A percentile compares a stretch with the other conserved stretches of the same genome.
These are phyloP conservation scores for Taenioides sp. DNA, from an alignment of 2,797 vertebrate genomes.

Conservation along the genomic window DNA sequence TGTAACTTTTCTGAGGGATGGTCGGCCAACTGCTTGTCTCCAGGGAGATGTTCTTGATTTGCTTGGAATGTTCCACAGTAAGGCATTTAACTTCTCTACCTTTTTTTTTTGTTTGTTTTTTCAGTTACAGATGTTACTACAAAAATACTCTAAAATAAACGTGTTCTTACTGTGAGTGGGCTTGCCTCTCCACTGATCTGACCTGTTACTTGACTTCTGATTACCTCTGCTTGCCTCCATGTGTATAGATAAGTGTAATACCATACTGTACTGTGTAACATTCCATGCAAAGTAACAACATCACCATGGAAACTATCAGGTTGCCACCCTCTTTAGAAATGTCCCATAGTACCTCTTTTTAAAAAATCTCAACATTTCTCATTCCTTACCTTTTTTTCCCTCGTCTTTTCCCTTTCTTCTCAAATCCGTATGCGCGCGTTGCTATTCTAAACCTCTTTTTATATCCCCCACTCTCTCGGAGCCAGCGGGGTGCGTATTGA, in stretches of 20 bases:
- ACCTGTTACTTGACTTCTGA: neutral
- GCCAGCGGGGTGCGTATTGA: slow-evolving; percentile 47
- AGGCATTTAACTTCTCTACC: too few species aligned
- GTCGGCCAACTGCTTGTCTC: too few species aligned
- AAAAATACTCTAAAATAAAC: too few species aligned
- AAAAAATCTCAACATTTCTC: neutral
- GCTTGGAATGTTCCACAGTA: neutral
- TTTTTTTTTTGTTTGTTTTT: neutral
- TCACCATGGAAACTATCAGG: neutral
- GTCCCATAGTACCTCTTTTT: neutral
- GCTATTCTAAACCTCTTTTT: slow-evolving; percentile 29
- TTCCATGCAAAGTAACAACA: neutral
- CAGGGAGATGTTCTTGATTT: neutral
- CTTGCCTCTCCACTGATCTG: neutral
- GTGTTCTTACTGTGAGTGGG: neutral
- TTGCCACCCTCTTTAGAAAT: neutral
- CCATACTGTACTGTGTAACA: neutral
- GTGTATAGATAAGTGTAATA: too few species aligned
- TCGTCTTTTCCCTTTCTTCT: neutral
- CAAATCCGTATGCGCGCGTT: neutral
- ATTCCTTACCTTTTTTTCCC: slow-evolving; percentile 41
- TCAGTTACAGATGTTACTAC: neutral
- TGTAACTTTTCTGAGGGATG: too few species aligned
- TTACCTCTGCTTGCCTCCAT: neutral
- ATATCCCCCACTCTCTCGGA: slow-evolving; percentile 27